Conservation (phyloP, 1,140 invertebrate genomes). For the Akabosia matsudoensis region DNA sequence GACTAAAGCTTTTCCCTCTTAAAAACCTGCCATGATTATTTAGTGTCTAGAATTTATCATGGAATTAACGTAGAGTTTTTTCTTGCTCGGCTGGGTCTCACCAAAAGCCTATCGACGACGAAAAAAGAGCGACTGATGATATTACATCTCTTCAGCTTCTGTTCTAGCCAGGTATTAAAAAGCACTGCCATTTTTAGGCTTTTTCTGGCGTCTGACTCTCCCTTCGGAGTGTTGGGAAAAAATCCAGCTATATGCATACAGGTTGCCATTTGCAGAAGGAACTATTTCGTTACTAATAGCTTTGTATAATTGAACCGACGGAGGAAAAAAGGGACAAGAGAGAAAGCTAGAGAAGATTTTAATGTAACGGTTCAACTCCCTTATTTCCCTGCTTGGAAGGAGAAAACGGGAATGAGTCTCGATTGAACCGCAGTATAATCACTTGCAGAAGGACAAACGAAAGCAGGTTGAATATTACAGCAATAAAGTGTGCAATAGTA, state of each 20-base stretch:
- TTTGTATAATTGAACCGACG: slow-evolving; percentile 15
- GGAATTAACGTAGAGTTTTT: slow-evolving; percentile 34
- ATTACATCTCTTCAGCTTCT: not conserved
- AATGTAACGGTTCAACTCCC: slow-evolving; percentile 1
- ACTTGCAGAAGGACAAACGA: too few species aligned
- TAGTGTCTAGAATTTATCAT: slow-evolving; percentile 37
- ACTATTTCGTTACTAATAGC: not conserved
- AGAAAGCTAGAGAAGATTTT: not conserved
- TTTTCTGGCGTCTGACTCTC: too few species aligned
- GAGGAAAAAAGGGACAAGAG: not conserved
- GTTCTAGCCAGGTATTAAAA: not conserved
- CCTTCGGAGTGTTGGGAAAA: too few species aligned
- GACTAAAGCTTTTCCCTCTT: slow-evolving; percentile 26
- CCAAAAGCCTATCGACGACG: not conserved
- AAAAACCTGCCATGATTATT: slow-evolving; percentile 37
- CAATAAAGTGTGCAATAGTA: too few species aligned
- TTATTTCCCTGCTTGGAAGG: too few species aligned
- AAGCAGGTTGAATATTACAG: too few species aligned
- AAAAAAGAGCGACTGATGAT: not conserved
- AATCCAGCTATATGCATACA: too few species aligned
- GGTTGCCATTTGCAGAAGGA: not conserved
- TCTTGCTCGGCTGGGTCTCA: not conserved
- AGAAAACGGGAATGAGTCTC: too few species aligned
- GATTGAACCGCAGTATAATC: too few species aligned
- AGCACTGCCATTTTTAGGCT: too few species aligned